These are phyloP conservation scores for Cinclus mexicanus DNA, from an alignment of 2,113 vertebrate species.

Conservation along the genomic window DNA sequence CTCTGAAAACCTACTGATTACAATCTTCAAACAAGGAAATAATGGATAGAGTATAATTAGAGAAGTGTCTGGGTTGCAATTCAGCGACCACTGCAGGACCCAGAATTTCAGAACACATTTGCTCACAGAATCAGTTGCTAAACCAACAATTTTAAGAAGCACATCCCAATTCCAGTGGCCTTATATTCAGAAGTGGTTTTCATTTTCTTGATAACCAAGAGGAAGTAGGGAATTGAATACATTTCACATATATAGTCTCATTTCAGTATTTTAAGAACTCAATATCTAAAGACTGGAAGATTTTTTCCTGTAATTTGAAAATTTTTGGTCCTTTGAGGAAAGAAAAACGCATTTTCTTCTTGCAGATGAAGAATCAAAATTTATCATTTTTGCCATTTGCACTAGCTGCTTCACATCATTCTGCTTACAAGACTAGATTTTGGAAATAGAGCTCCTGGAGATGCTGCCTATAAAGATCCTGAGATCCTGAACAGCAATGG, in stretches of 20 bases:
- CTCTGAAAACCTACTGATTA: background rate
- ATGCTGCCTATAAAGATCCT: background rate
- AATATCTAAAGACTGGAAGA: background rate
- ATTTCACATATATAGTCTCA: background rate
- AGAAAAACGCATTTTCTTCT: background rate
- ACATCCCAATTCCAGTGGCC: background rate
- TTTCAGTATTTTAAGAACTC: background rate
- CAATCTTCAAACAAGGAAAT: background rate
- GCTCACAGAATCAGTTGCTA: background rate
- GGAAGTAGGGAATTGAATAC: background rate
- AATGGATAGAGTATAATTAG: background rate
- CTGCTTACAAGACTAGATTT: background rate
- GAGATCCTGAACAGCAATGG: background rate
- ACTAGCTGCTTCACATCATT: background rate
- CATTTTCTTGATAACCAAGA: background rate
- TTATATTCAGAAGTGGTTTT: background rate
- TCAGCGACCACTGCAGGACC: background rate
- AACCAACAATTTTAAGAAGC: background rate
- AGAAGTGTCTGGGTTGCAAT: background rate
- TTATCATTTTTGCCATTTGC: background rate
- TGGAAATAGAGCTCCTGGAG: background rate
- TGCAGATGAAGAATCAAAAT: background rate
- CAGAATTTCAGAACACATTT: background rate
- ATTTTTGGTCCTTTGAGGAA: background rate
- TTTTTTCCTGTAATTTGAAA: background rate